Evolutionary conservation across 2,113 vertebrate species (phyloP), one percentile per base, ranked within the genome.

Genomic region (Lagopus muta): DNA sequence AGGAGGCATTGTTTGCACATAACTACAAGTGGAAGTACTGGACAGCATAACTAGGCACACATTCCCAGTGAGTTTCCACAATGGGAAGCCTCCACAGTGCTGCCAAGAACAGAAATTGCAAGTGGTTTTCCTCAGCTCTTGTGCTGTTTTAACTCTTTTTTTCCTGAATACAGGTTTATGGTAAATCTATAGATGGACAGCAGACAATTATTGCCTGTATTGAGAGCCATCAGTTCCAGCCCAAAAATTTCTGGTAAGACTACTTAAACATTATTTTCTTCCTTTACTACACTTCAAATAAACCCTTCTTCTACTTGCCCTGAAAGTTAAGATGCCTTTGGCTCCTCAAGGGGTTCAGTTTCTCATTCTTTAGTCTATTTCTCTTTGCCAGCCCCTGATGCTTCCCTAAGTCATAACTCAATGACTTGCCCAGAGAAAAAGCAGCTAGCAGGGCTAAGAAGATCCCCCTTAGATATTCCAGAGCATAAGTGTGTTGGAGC

Each of bases 121-220:
- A 92, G 52, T 60, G 48, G 42, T 11, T 92, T 90, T 60, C 65
- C 36, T 86, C 83, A 90, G 83, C 47, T 75, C 21, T 66, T 69
- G 57, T 54, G 34, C 79, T 62, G 80, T 69, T 80, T 84, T 92
- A 93, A 88, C 78, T 94, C 84, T 92, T 67, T 95, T 27, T 27
- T 54, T 28, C 52, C 55, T 90, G 93, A 90, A 77, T 84, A 86
- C 96, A 99, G 99, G 99, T 99, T 97, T 99, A 99, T 91, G 99
- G 98, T 96, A 99, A 99, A 97, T 99, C 98, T 73, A 98, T 99
- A 82, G 99, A 99, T 97, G 99, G 99, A n/a, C 98, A 99, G 96
- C 98, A 99, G 96, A 99, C 98, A 87, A 98, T 99, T 96, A 99
- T 99, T 94, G 99, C 98, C 73, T 99, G 99, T 95, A 99, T 99